phyloP scores from a whole-genome alignment of 2,888 invertebrate species.

The Paralinhomoeus sp. region DNA sequence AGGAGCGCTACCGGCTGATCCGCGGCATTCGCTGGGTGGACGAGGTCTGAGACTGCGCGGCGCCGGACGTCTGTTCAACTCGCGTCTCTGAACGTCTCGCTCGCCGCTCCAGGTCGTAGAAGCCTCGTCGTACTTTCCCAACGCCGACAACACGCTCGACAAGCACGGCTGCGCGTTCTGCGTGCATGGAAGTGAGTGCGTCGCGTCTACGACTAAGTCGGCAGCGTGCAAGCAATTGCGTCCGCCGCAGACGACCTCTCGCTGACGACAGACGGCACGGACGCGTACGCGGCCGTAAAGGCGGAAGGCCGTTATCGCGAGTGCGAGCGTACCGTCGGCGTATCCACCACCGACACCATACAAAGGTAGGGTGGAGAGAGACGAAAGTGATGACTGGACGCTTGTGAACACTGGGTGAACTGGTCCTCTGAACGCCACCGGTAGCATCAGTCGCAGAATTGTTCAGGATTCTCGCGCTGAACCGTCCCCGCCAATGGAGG shows the following conservation, averaged over 20 bases:
- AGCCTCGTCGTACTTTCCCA: slow-evolving; percentile 85
- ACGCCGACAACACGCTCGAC: slow-evolving; percentile 62
- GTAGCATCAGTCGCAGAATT: too few species aligned
- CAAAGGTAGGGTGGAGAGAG: too few species aligned
- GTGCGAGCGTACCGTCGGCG: slow-evolving; percentile 73
- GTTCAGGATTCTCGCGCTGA: too few species aligned
- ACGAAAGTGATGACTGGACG: too few species aligned
- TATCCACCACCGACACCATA: slow-evolving; percentile 84
- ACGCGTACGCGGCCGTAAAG: slow-evolving; percentile 76
- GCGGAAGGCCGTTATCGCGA: slow-evolving; percentile 59
- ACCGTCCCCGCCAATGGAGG: too few species aligned
- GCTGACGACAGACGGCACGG: slow-evolving; percentile 67
- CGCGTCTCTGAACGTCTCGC: too few species aligned
- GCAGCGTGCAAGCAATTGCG: too few species aligned
- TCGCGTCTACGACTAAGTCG: too few species aligned
- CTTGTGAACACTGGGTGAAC: too few species aligned
- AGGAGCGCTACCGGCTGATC: slow-evolving; percentile 64
- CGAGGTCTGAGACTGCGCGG: too few species aligned
- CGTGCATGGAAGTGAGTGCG: slow-evolving; percentile 76
- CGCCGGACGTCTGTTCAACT: too few species aligned
- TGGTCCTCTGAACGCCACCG: too few species aligned
- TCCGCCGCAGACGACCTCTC: slow-evolving; percentile 90
- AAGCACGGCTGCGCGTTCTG: slow-evolving; percentile 85
- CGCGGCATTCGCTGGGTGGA: slow-evolving; percentile 94
- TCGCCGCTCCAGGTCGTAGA: slow-evolving; percentile 49